A percentile compares a stretch with the other conserved stretches of the same genome.
These are phyloP conservation scores for Andrena camellia DNA, from an alignment of 2,888 invertebrate species.

Conservation along the genomic window DNA sequence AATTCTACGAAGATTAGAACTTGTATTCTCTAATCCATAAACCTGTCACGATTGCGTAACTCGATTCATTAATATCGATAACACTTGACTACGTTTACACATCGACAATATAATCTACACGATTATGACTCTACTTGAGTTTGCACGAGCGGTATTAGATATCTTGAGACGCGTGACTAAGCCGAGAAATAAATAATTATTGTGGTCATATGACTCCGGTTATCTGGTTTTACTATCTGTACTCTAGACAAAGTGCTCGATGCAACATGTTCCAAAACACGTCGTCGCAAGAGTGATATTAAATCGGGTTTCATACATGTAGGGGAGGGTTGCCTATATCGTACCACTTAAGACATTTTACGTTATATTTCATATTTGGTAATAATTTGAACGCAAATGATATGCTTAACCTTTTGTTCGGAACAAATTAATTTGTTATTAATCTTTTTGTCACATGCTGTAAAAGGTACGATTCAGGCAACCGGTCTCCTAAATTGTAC, in stretches of 20 bases:
- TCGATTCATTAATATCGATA: neutral
- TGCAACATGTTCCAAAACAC: neutral
- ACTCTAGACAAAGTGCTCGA: neutral
- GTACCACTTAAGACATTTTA: too few relatives aligned
- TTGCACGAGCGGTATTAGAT: slow-evolving; percentile 9
- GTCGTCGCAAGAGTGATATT: neutral
- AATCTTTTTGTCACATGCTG: too few relatives aligned
- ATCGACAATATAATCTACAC: slow-evolving; percentile 9
- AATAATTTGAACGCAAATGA: too few relatives aligned
- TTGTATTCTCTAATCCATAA: too few relatives aligned
- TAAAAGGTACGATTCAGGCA: too few relatives aligned
- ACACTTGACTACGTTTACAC: slow-evolving; percentile 9
- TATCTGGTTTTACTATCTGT: slow-evolving; percentile 37
- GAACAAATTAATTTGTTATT: too few relatives aligned
- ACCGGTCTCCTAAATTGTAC: too few relatives aligned
- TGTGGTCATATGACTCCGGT: slow-evolving; percentile 45
- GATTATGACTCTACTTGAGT: slow-evolving; percentile 33
- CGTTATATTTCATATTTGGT: too few relatives aligned
- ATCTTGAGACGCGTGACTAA: slow-evolving; percentile 9
- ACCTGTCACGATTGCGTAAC: neutral
- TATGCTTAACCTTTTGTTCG: too few relatives aligned
- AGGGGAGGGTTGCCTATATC: too few relatives aligned
- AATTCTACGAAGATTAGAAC: too few relatives aligned
- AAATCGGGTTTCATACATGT: neutral
- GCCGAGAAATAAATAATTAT: slow-evolving; percentile 49